Evolutionary conservation across 2,888 invertebrate species (phyloP).

Genomic region (Phytoseiulus persimilis): DNA sequence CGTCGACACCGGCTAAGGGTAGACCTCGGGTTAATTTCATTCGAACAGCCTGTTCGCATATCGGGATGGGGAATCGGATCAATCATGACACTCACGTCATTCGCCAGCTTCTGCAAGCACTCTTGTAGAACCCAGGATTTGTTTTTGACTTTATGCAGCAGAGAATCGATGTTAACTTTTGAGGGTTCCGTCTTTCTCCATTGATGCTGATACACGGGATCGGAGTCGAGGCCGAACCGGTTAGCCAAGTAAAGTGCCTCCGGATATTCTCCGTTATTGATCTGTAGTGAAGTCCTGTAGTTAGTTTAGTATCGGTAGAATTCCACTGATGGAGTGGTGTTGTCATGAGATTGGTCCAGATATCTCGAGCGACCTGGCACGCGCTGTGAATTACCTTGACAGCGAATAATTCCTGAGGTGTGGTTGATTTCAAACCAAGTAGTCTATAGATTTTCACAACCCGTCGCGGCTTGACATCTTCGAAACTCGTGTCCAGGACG

Average conservation of each 20-base stretch:
- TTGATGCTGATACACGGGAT: conserved; percentile 19
- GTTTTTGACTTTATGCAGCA: conserved; percentile 8
- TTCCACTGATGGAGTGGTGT: too few species aligned
- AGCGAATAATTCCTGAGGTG: conserved; percentile 9
- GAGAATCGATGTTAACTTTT: conserved; percentile 12
- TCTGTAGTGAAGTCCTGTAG: background rate
- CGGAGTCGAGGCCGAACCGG: conserved; percentile 15
- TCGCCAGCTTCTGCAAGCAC: background rate
- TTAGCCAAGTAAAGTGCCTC: background rate
- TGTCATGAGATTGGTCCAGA: too few species aligned
- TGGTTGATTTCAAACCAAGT: conserved; percentile 16
- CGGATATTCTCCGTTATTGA: conserved; percentile 12
- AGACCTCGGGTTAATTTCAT: too few species aligned
- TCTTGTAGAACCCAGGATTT: conserved; percentile 20
- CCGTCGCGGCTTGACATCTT: conserved; percentile 19
- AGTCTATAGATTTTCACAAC: conserved; percentile 19
- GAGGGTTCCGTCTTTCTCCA: background rate
- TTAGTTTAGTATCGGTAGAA: too few species aligned
- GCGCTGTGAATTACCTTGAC: background rate
- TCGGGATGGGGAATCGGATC: too few species aligned
- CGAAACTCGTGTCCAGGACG: background rate
- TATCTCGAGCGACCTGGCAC: too few species aligned
- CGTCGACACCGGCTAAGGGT: background rate
- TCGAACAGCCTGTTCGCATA: too few species aligned
- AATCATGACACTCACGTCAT: background rate